Conservation (phyloP, 1,140 invertebrate species). For the Octopus sinensis region DNA sequence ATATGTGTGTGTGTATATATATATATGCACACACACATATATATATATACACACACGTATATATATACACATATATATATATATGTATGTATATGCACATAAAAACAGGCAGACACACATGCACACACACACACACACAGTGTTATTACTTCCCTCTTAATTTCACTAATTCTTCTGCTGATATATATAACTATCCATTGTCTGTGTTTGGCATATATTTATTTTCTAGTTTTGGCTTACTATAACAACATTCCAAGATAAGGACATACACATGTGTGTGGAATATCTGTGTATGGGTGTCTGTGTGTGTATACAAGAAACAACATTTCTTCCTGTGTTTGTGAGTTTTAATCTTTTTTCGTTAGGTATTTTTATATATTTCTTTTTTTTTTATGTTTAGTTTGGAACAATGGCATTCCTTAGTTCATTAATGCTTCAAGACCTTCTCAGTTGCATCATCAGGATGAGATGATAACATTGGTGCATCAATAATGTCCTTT, state of each 20-base stretch:
- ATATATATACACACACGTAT: background rate
- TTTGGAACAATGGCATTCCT: too few species aligned
- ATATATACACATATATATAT: background rate
- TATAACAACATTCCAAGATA: too few species aligned
- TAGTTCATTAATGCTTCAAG: too few species aligned
- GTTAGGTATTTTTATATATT: too few species aligned
- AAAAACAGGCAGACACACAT: background rate
- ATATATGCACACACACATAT: background rate
- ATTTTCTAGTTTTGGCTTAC: too few species aligned
- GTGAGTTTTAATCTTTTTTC: too few species aligned
- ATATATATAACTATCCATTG: background rate
- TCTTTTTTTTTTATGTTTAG: too few species aligned
- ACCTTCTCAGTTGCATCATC: too few species aligned
- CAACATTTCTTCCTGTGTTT: too few species aligned
- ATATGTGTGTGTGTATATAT: background rate
- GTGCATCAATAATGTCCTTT: too few species aligned
- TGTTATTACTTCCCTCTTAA: too few species aligned
- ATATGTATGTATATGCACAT: background rate
- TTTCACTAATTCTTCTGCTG: background rate
- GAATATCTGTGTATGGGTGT: background rate
- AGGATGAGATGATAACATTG: too few species aligned
- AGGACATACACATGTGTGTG: background rate
- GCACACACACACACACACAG: background rate
- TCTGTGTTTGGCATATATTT: background rate
- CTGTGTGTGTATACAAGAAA: background rate